These are phyloP conservation scores for Alviniconcha marisindica DNA, from an alignment of 1,140 invertebrate genomes.

Conservation along the genomic window DNA sequence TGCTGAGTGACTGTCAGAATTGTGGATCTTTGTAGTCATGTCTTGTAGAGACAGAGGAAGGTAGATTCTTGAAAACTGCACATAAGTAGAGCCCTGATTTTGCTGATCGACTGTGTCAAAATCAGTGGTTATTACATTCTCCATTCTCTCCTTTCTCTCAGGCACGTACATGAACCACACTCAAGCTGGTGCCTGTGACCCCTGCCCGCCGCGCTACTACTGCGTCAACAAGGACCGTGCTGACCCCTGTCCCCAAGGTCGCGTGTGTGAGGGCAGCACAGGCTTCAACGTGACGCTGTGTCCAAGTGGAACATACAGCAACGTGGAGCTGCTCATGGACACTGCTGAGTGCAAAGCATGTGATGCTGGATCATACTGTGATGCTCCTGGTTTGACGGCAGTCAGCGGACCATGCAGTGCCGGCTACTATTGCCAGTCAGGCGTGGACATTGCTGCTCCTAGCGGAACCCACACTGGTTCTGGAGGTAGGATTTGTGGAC, in stretches of 20 bases:
- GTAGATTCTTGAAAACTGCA: too few relatives aligned
- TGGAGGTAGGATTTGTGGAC: conserved; percentile 69
- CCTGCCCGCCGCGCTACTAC: conserved; percentile 70
- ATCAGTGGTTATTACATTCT: not conserved
- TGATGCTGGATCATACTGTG: conserved; percentile 70
- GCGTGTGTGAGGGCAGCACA: conserved; percentile 63
- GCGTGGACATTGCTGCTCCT: conserved; percentile 68
- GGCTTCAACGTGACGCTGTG: conserved; percentile 68
- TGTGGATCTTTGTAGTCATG: too few relatives aligned
- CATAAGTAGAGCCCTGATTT: too few relatives aligned
- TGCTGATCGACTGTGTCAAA: too few relatives aligned
- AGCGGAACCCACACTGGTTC: conserved; percentile 70
- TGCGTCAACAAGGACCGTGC: conserved; percentile 68
- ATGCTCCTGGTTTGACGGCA: conserved; percentile 55
- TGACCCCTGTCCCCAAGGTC: conserved; percentile 67
- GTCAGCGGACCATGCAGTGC: conserved; percentile 61
- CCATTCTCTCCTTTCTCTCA: too few relatives aligned
- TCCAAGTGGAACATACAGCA: conserved; percentile 66
- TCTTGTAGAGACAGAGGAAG: too few relatives aligned
- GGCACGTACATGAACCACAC: conserved; percentile 73
- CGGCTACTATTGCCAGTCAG: conserved; percentile 70
- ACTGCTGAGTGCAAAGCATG: conserved; percentile 68
- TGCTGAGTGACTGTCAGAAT: too few relatives aligned
- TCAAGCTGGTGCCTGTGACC: conserved; percentile 63
- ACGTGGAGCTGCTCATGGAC: conserved; percentile 53